These are phyloP conservation scores for Xenopus tropicalis DNA, from an alignment of 2,113 vertebrate genomes.

Conservation along the genomic window DNA sequence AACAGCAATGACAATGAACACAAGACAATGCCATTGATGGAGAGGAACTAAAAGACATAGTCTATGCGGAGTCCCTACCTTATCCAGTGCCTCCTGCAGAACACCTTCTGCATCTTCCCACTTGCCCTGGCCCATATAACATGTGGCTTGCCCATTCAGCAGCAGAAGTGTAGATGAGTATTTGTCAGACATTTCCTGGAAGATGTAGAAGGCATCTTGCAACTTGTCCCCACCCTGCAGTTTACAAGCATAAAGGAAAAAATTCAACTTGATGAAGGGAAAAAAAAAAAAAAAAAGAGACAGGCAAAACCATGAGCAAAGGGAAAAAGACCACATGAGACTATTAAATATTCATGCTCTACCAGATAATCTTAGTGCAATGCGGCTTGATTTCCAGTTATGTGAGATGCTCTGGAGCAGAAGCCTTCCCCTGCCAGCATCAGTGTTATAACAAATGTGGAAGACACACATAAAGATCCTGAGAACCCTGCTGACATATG, in stretches of 20 bases:
- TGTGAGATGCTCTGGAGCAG: not conserved
- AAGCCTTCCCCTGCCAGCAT: not conserved
- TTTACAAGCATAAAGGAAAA: not conserved
- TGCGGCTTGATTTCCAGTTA: not conserved
- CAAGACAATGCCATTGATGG: no score
- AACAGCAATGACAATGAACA: no score
- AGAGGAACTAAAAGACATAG: no score
- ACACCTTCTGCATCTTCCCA: constrained; percentile 91
- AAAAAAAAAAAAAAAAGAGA: not conserved
- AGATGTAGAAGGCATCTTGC: constrained; percentile 95
- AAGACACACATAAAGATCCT: no score
- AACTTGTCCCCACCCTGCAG: constrained; percentile 88
- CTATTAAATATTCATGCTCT: constrained; percentile 18
- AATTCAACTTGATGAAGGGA: not conserved
- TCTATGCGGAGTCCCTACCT: constrained; percentile 55
- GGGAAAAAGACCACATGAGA: not conserved
- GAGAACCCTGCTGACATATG: not conserved
- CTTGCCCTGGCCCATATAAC: constrained; percentile 89
- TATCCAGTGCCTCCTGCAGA: constrained; percentile 83
- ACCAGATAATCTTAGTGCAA: constrained; percentile 2
- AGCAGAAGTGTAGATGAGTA: constrained; percentile 85
- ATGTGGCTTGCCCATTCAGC: constrained; percentile 86
- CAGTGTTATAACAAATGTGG: not conserved
- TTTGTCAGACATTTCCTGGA: constrained; percentile 96
- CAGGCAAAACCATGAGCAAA: not conserved